These are phyloP conservation scores for Agrochola circellaris DNA, from an alignment of 2,888 invertebrate species.

Conservation along the genomic window DNA sequence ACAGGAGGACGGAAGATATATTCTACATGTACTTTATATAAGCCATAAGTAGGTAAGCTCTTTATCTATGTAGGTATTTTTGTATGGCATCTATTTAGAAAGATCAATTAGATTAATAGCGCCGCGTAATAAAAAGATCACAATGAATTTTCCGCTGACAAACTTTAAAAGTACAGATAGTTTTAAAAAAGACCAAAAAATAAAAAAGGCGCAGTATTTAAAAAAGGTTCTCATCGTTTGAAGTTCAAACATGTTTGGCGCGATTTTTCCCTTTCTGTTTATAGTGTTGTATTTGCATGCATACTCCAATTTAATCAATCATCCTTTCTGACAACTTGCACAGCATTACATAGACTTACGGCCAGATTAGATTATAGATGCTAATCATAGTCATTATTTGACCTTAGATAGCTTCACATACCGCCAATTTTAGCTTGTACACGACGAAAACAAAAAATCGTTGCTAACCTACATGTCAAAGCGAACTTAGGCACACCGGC, in stretches of 20 bases:
- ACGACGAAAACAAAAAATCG: not conserved
- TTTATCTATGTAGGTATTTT: not conserved
- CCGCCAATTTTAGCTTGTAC: not conserved
- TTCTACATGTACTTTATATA: not conserved
- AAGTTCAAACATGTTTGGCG: too few relatives aligned
- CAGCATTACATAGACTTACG: too few relatives aligned
- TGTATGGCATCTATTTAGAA: too few relatives aligned
- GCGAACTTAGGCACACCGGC: slow-evolving; percentile 16
- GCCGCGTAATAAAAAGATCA: too few relatives aligned
- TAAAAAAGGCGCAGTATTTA: too few relatives aligned
- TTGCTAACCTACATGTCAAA: slow-evolving; percentile 24
- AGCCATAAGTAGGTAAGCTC: not conserved
- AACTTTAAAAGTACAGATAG: too few relatives aligned
- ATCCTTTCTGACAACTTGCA: not conserved
- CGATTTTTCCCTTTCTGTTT: too few relatives aligned
- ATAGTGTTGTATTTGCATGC: not conserved
- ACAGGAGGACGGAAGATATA: not conserved
- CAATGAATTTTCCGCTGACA: too few relatives aligned
- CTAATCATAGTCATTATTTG: not conserved
- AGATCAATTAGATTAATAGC: too few relatives aligned
- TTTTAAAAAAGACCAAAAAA: too few relatives aligned
- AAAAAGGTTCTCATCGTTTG: too few relatives aligned
- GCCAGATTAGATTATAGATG: not conserved
- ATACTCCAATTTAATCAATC: not conserved
- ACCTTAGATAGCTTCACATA: not conserved